Evolutionary conservation across 1,140 invertebrate species (phyloP).

Genomic region (Sinella curviseta): DNA sequence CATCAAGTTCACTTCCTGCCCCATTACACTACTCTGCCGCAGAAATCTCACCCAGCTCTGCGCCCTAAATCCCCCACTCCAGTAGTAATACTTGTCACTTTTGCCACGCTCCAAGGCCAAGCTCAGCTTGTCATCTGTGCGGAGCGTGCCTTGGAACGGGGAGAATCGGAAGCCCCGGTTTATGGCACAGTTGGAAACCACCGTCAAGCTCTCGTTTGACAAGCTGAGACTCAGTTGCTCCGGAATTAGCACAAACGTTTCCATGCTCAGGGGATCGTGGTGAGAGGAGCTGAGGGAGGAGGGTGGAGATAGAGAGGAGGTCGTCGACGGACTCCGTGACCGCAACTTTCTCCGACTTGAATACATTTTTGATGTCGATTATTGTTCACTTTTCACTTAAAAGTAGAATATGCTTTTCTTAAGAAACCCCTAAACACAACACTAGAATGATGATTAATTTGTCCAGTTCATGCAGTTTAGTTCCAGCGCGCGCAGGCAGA

Average conservation of each 20-base stretch:
- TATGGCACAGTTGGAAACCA: constrained; percentile 44
- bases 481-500: too few relatives aligned
- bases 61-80: constrained; percentile 44
- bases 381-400: too few relatives aligned
- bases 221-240: constrained; percentile 46
- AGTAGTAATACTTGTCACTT: constrained; percentile 39
- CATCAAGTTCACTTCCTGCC: constrained; percentile 45
- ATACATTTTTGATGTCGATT: background rate
- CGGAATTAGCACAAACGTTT: constrained; percentile 49
- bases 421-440: too few relatives aligned
- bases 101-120: constrained; percentile 33
- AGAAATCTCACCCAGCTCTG: constrained; percentile 47
- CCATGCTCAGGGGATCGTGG: constrained; percentile 35
- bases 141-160: constrained; percentile 47
- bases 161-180: constrained; percentile 46
- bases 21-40: constrained; percentile 36
- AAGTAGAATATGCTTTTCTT: too few relatives aligned
- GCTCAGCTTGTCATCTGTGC: constrained; percentile 46
- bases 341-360: constrained; percentile 17
- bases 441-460: too few relatives aligned
- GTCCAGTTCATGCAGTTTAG: too few relatives aligned
- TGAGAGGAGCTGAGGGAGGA: background rate
- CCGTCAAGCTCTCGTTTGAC: constrained; percentile 35
- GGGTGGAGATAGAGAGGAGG: background rate
- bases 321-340: background rate